phyloP scores from a whole-genome alignment of 2,797 vertebrate species.

The Nannoperca australis region DNA sequence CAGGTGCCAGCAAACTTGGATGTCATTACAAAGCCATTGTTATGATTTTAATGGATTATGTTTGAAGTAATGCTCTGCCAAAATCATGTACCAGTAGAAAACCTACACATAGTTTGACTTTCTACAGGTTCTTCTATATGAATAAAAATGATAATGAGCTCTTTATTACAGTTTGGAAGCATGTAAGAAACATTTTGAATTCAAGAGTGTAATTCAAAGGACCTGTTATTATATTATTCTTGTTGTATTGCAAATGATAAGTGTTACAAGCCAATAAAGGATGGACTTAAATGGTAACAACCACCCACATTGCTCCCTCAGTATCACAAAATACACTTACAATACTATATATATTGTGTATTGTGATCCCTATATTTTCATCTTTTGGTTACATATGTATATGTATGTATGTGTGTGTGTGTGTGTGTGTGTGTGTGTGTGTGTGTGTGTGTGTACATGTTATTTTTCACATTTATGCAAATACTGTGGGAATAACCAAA shows the following conservation, averaged over 20 bases:
- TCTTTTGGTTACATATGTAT: no score
- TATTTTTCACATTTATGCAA: conserved; percentile 18
- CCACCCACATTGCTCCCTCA: conserved; percentile 35
- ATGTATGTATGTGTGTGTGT: no score
- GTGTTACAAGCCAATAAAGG: conserved; percentile 31
- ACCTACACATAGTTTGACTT: background rate
- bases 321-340: conserved; percentile 7
- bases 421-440: no score
- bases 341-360: no score
- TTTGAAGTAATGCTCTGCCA: conserved; percentile 12
- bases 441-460: background rate
- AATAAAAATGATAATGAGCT: background rate
- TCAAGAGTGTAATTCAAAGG: conserved; percentile 15
- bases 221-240: conserved; percentile 16
- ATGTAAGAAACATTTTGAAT: background rate
- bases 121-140: background rate
- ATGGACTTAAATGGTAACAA: conserved; percentile 19
- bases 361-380: no score
- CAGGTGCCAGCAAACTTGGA: conserved; percentile 62
- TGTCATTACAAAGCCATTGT: conserved; percentile 34
- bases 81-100: background rate
- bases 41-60: conserved; percentile 19
- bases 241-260: conserved; percentile 36
- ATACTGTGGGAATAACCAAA: background rate
- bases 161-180: background rate